phyloP scores from a whole-genome alignment of 2,797 vertebrate genomes.

The Melanogrammus aeglefinus region DNA sequence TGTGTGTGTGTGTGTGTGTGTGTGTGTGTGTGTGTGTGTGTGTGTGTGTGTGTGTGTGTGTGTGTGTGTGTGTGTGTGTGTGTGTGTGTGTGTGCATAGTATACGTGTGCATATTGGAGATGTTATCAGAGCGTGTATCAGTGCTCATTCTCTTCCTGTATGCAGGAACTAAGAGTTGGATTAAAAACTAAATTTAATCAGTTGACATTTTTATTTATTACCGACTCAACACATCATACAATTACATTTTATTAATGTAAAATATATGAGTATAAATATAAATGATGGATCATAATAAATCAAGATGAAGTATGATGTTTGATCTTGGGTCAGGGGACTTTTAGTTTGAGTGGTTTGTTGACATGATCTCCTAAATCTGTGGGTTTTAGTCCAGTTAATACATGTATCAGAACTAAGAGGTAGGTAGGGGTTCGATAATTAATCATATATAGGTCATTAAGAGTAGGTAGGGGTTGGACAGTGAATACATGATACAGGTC shows the following conservation, averaged over 20 bases:
- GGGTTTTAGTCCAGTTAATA: background rate
- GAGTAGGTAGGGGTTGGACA: too few species aligned
- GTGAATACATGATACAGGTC: too few species aligned
- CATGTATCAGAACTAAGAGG: too few species aligned
- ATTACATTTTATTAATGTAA: background rate
- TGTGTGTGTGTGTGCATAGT: conserved; percentile 10
- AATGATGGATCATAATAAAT: background rate
- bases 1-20: conserved; percentile 19
- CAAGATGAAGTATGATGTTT: background rate
- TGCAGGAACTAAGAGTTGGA: background rate
- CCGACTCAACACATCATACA: background rate
- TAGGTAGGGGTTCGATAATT: too few species aligned
- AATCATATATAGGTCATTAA: too few species aligned
- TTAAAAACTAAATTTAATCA: background rate
- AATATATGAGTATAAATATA: background rate
- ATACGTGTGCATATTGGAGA: conserved; percentile 4
- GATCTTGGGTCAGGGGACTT: background rate
- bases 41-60: conserved; percentile 4
- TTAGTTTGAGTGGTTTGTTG: background rate
- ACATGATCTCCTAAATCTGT: background rate
- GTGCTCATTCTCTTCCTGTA: background rate
- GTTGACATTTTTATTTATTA: background rate
- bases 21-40: conserved; percentile 8
- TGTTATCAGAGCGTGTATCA: background rate
- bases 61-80: conserved; percentile 19